These are phyloP conservation scores for Chrysomallon squamiferum DNA, from an alignment of 1,140 invertebrate species.

Conservation along the genomic window DNA sequence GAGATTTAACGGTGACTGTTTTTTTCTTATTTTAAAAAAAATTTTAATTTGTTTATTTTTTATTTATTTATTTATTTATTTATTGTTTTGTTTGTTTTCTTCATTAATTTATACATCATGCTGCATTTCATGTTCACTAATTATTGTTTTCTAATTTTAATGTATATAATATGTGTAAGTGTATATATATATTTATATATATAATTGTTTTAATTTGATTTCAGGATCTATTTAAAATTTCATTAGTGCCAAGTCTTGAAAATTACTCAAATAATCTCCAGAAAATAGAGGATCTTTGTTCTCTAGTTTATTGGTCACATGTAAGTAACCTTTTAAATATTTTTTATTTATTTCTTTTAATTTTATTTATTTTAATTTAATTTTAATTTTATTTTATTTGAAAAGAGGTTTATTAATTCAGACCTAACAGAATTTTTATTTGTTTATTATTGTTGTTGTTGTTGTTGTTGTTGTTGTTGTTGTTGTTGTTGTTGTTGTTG, in stretches of 20 bases:
- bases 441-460: background rate
- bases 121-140: no score
- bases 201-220: no score
- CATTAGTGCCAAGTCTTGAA: background rate
- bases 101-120: no score
- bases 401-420: background rate
- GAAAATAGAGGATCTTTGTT: conserved; percentile 2
- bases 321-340: background rate
- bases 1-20: conserved; percentile 17
- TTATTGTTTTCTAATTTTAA: no score
- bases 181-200: no score
- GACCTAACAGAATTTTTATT: background rate
- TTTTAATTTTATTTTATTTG: background rate
- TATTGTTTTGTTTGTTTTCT: no score
- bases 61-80: no score
- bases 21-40: no score
- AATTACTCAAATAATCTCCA: background rate
- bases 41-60: no score
- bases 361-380: background rate
- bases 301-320: background rate
- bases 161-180: no score
- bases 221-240: background rate
- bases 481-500: background rate
- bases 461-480: background rate
- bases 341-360: background rate